A percentile compares a stretch with the other conserved stretches of the same genome.
These are phyloP conservation scores for Hemistola chrysoprasaria DNA, from an alignment of 2,888 invertebrate genomes.

Conservation along the genomic window DNA sequence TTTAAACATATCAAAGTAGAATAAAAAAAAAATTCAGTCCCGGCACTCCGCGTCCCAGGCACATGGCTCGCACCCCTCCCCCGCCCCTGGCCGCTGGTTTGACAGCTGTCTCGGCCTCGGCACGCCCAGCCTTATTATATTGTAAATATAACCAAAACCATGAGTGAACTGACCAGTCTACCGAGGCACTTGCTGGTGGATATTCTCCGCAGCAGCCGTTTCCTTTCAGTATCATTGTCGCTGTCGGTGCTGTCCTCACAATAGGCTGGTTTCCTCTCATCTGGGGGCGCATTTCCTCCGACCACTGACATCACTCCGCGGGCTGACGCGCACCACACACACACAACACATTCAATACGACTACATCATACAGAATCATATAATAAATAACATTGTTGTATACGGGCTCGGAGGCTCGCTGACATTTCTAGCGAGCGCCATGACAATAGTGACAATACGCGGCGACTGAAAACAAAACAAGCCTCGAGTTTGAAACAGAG, in stretches of 20 bases:
- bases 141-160: conserved; percentile 14
- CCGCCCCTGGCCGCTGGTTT: conserved; percentile 44
- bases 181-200: conserved; percentile 92
- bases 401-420: conserved; percentile 61
- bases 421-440: conserved; percentile 76
- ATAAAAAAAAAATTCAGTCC: too few relatives aligned
- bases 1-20: conserved; percentile 40
- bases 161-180: conserved; percentile 83
- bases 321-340: conserved; percentile 59
- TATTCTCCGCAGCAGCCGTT: conserved; percentile 88
- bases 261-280: conserved; percentile 58
- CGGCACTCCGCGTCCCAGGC: conserved; percentile 45
- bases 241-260: conserved; percentile 86
- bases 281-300: conserved; percentile 48
- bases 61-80: conserved; percentile 53
- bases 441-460: conserved; percentile 69
- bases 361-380: conserved; percentile 77
- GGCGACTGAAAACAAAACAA: conserved; percentile 78
- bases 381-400: conserved; percentile 62
- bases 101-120: conserved; percentile 51
- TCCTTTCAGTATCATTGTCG: conserved; percentile 91
- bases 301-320: conserved; percentile 73
- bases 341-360: conserved; percentile 58
- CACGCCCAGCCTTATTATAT: conserved; percentile 54
- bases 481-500: conserved; percentile 24